Evolutionary conservation across 1,140 invertebrate genomes (phyloP).

Genomic region (Drosophila ananassae): DNA sequence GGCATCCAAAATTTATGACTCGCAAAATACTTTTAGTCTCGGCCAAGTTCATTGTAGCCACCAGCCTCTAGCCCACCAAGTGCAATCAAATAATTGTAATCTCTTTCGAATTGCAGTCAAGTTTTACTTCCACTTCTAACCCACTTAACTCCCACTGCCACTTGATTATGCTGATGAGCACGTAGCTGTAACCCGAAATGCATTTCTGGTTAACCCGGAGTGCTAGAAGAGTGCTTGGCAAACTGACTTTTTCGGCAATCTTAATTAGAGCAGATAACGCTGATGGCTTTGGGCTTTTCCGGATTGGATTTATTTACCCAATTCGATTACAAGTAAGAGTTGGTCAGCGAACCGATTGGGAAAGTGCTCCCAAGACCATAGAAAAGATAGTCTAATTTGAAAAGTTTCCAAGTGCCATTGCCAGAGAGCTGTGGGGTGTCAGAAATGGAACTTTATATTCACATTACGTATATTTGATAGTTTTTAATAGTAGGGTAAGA

Average conservation of each 20-base stretch:
- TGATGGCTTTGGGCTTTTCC: conserved; percentile 53
- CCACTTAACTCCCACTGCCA: conserved; percentile 9
- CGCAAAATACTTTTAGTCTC: conserved; percentile 53
- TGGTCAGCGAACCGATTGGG: conserved; percentile 25
- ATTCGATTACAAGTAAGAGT: conserved; percentile 46
- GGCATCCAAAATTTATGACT: conserved; percentile 68
- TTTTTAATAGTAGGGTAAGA: neutral
- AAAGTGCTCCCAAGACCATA: conserved; percentile 21
- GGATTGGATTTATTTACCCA: conserved; percentile 44
- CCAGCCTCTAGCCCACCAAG: conserved; percentile 24
- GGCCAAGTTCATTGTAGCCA: conserved; percentile 9
- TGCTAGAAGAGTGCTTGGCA: conserved; percentile 63
- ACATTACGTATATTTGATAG: neutral
- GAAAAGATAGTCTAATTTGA: conserved; percentile 19
- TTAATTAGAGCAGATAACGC: conserved; percentile 64
- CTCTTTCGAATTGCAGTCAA: conserved; percentile 72
- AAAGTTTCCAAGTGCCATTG: conserved; percentile 21
- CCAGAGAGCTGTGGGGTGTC: neutral
- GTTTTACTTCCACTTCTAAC: conserved; percentile 46
- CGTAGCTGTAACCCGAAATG: conserved; percentile 66
- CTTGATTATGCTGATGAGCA: conserved; percentile 74
- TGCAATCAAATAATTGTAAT: conserved; percentile 81
- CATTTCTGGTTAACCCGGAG: conserved; percentile 53
- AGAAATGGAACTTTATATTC: neutral
- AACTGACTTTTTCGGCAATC: conserved; percentile 65